Conservation (phyloP, 2,888 invertebrate species). For the Lepidonotus clava region DNA sequence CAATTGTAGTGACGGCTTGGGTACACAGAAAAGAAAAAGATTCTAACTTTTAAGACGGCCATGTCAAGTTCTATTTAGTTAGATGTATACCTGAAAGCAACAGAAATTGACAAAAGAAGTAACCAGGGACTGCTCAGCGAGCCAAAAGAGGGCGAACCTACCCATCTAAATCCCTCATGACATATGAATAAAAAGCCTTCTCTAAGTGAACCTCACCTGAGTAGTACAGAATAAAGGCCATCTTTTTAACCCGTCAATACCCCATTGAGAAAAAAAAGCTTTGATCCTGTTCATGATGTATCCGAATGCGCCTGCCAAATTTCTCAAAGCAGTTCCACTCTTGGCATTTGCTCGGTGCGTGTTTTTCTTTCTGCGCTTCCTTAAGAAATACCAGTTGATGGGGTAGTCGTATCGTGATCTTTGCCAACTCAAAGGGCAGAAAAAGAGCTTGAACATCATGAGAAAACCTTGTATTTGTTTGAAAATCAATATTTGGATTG, state of each 20-base stretch:
- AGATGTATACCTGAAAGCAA: too few relatives aligned
- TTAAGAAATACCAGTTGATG: not conserved
- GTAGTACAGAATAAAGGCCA: too few relatives aligned
- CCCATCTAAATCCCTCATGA: too few relatives aligned
- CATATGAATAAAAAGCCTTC: too few relatives aligned
- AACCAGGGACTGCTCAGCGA: too few relatives aligned
- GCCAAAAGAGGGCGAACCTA: too few relatives aligned
- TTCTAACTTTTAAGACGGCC: too few relatives aligned
- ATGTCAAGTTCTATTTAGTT: too few relatives aligned
- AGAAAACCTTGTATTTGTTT: not conserved
- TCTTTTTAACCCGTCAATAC: not conserved
- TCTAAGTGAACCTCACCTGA: not conserved
- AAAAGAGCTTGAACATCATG: not conserved
- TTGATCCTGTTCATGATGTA: constrained; percentile 2
- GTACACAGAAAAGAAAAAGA: too few relatives aligned
- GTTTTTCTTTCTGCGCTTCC: not conserved
- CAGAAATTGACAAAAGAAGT: too few relatives aligned
- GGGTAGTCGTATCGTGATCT: not conserved
- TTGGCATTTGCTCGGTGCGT: not conserved
- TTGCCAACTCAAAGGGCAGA: not conserved
- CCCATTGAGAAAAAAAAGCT: not conserved
- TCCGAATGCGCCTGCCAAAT: not conserved
- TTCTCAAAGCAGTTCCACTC: not conserved
- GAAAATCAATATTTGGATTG: not conserved
- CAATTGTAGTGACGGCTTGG: too few relatives aligned